These are phyloP conservation scores for Potamarius usumacintae DNA, from an alignment of 2,113 vertebrate species.

Conservation along the genomic window DNA sequence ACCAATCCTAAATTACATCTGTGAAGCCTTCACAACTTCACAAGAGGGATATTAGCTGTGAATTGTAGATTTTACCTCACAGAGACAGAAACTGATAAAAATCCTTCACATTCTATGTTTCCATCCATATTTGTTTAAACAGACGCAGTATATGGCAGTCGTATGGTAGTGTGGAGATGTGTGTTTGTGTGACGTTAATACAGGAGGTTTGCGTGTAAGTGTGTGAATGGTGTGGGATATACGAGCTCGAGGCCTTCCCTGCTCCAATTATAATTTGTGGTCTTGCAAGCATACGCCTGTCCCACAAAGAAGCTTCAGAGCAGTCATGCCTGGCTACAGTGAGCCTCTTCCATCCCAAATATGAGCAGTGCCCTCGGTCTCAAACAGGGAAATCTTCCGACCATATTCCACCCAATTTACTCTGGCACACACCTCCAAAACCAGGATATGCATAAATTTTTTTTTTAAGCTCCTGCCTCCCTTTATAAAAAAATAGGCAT, in stretches of 20 bases:
- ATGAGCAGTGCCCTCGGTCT: slow-evolving; percentile 65
- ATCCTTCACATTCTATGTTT: neutral
- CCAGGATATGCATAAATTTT: slow-evolving; percentile 62
- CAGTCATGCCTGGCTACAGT: slow-evolving; percentile 70
- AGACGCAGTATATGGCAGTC: slow-evolving; percentile 12
- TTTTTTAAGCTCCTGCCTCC: slow-evolving; percentile 51
- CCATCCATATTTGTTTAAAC: slow-evolving; percentile 50
- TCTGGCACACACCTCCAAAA: slow-evolving; percentile 66
- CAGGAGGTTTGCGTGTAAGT: slow-evolving; percentile 40
- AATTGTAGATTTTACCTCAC: neutral
- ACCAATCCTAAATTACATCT: neutral
- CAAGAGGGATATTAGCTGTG: neutral
- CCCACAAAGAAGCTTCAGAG: slow-evolving; percentile 92
- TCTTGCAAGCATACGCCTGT: slow-evolving; percentile 81
- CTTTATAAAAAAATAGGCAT: slow-evolving; percentile 55
- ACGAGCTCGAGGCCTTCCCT: slow-evolving; percentile 67
- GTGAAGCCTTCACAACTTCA: neutral
- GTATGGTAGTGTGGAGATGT: slow-evolving; percentile 39
- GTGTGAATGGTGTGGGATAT: slow-evolving; percentile 47
- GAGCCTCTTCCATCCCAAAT: slow-evolving; percentile 79
- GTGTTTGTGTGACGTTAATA: slow-evolving; percentile 19
- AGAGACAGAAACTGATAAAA: neutral
- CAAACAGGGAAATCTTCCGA: slow-evolving; percentile 71
- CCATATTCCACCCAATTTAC: slow-evolving; percentile 74
- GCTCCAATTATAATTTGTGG: slow-evolving; percentile 91